Evolutionary conservation across 1,140 invertebrate species (phyloP).

Genomic region (Drosophila setifemur): DNA sequence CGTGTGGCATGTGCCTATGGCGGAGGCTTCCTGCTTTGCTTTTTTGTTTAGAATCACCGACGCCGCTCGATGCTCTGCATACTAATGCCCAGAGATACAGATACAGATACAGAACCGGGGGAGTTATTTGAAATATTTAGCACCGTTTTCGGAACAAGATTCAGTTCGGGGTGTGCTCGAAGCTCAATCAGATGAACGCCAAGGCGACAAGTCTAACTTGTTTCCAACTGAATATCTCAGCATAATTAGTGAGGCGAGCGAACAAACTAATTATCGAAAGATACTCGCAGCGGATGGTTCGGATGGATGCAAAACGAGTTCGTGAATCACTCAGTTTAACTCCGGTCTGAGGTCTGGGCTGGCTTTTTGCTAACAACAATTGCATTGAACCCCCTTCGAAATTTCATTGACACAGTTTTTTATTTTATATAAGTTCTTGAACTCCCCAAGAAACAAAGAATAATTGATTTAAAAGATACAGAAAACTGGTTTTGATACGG

Average conservation of each 20-base stretch:
- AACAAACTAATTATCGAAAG: conserved; percentile 60
- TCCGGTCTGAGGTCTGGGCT: conserved; percentile 12
- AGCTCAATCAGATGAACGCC: conserved; percentile 34
- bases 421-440: conserved; percentile 7
- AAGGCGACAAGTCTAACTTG: conserved; percentile 66
- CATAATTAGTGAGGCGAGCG: conserved; percentile 41
- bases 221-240: conserved; percentile 54
- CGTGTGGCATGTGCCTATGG: conserved; percentile 58
- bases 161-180: conserved; percentile 18
- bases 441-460: neutral
- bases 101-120: neutral
- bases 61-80: conserved; percentile 52
- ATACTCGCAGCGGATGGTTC: conserved; percentile 17
- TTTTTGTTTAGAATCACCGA: neutral
- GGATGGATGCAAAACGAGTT: conserved; percentile 47
- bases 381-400: conserved; percentile 62
- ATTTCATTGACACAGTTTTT: conserved; percentile 78
- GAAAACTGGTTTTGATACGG: conserved; percentile 29
- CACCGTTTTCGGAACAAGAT: conserved; percentile 31
- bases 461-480: neutral
- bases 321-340: conserved; percentile 42
- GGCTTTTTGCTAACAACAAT: conserved; percentile 41
- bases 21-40: conserved; percentile 50
- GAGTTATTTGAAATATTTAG: conserved; percentile 70
- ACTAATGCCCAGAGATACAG: conserved; percentile 57